These are phyloP conservation scores for Oceanodroma tethys DNA, from an alignment of 2,113 vertebrate species.

Conservation along the genomic window DNA sequence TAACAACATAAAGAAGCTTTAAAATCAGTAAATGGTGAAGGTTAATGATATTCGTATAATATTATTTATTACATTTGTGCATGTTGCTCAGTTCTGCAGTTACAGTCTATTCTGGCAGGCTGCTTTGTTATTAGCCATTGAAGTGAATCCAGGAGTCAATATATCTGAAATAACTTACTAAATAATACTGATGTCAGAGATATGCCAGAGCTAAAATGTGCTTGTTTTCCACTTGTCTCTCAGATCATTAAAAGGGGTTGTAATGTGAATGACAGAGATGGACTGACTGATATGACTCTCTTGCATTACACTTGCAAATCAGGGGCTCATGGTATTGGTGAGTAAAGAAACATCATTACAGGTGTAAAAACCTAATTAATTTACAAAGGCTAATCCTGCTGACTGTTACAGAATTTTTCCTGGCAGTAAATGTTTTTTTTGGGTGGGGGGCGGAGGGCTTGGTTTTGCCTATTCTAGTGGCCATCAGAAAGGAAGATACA, in stretches of 20 bases:
- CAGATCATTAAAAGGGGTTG: constrained; percentile 95
- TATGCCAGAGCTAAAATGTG: background rate
- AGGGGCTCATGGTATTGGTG: constrained; percentile 94
- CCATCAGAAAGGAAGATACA: background rate
- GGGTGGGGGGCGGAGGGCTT: background rate
- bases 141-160: background rate
- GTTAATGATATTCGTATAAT: background rate
- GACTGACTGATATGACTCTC: constrained; percentile 96
- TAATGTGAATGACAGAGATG: constrained; percentile 93
- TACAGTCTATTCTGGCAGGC: background rate
- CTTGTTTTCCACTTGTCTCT: background rate
- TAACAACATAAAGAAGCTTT: background rate
- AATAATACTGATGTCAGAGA: background rate
- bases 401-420: background rate
- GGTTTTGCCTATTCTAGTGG: background rate
- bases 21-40: background rate
- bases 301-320: constrained; percentile 97
- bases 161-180: background rate
- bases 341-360: constrained; percentile 18
- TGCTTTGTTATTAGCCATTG: background rate
- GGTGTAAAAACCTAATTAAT: background rate
- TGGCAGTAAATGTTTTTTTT: background rate
- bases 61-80: background rate
- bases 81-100: background rate
- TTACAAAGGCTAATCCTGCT: background rate